Base-by-base conservation (phyloP, 2,888 invertebrate species). In the Lissocephala sabroskyi region DNA sequence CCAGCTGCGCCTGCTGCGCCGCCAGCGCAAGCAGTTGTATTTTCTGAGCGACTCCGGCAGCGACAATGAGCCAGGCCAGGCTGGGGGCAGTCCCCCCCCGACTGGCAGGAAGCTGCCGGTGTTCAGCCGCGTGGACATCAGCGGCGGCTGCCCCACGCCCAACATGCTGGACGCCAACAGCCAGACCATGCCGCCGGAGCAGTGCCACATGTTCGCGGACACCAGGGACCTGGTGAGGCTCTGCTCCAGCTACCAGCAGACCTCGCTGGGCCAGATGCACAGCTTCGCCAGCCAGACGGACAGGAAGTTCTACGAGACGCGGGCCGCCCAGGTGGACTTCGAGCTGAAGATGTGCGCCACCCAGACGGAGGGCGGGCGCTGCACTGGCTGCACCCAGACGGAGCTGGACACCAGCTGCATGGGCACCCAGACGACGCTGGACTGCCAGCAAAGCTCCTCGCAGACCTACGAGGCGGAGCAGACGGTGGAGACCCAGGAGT, bases 221-320 rank as follows among this genome's bases (percentile, higher is more conserved):
- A 70, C 64, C 1, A 0, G n/a, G 10, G 66, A 61, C 14, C 33
- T 60, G 2, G n/a, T 14, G 1, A 2, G 37, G 1, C 14, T 7
- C 16, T 4, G 41, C 3, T 17, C 30, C 2, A 41, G 32, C 2
- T 9, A 43, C 0, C 73, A 62, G 52, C 68, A 73, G 49, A 73
- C 67, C 1, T 1, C 7, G 0, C 11, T 17, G 1, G 11, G 3
- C 1, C 1, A 5, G 4, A 1, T 10, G 1, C 13, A 10, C 4
- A 19, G 37, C 4, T 11, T 16, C 0, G 10, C 40, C 11, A 44
- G 14, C 7, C 68, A 65, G 39, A 56, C 62, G 2, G 48, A 41
- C 11, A 2, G 1, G 0, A 7, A 0, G 0, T 4, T 5, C 1
- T 2, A 4, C 35, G 33, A 44, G 4, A 16, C 3, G 3, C 50